Conservation (phyloP, 2,113 vertebrate genomes). For the Mormoops blainvillei region DNA sequence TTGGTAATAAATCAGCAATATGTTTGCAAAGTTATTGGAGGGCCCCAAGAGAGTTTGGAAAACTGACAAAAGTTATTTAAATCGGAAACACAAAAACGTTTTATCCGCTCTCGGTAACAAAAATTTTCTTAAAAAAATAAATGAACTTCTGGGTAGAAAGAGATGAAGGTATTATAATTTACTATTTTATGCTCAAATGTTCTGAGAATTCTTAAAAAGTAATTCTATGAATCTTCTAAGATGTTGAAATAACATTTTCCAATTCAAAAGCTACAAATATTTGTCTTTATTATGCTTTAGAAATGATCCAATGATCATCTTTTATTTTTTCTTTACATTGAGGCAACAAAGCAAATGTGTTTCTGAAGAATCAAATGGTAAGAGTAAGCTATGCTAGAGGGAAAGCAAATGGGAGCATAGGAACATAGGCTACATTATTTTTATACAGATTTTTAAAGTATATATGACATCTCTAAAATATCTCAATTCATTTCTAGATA, state of each 20-base stretch:
- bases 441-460: not conserved
- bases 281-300: not conserved
- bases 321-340: not conserved
- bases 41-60: not conserved
- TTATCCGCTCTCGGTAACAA: not conserved
- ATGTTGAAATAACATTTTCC: not conserved
- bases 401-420: not conserved
- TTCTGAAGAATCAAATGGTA: not conserved
- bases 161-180: not conserved
- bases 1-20: not conserved
- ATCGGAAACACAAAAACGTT: not conserved
- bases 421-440: not conserved
- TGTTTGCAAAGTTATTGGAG: not conserved
- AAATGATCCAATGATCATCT: not conserved
- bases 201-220: not conserved
- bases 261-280: not conserved
- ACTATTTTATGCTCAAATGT: not conserved
- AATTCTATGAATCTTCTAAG: not conserved
- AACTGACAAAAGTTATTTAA: conserved; percentile 15
- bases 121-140: not conserved
- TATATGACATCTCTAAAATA: not conserved
- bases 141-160: not conserved
- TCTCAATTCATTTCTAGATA: not conserved
- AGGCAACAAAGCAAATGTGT: not conserved
- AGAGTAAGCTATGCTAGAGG: not conserved